Conservation (phyloP, 2,797 vertebrate genomes). For the Enteromius viviparus region DNA sequence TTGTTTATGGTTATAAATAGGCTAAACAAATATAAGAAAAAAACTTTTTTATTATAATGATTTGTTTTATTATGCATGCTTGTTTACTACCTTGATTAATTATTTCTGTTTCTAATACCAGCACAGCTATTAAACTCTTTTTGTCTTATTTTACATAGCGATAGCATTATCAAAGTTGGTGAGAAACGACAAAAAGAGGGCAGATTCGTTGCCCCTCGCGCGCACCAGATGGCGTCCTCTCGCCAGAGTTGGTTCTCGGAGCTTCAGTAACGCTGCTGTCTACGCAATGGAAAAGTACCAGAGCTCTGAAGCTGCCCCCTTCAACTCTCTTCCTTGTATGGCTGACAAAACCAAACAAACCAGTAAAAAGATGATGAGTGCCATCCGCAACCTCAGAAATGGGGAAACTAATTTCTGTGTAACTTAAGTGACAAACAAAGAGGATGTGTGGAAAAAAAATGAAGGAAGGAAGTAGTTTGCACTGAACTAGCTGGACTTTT, state of each 20-base stretch:
- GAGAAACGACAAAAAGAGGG: neutral
- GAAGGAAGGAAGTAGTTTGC: neutral
- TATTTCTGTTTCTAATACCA: neutral
- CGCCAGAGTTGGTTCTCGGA: neutral
- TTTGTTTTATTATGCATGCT: neutral
- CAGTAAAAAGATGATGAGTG: neutral
- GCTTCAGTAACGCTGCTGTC: neutral
- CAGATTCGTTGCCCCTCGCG: neutral
- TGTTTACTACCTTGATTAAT: neutral
- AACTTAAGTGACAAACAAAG: constrained; percentile 6
- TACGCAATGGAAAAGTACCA: constrained; percentile 64
- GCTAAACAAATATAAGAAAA: neutral
- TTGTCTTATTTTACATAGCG: neutral
- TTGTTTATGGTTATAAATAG: neutral
- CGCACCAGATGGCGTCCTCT: constrained; percentile 54
- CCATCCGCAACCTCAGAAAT: neutral
- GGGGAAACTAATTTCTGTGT: neutral
- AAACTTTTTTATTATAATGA: neutral
- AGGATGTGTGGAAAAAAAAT: neutral
- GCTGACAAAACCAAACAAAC: constrained; percentile 20
- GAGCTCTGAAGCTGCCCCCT: neutral
- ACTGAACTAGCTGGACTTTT: neutral
- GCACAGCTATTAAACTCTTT: neutral
- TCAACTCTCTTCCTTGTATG: neutral
- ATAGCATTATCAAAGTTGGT: neutral